These are phyloP conservation scores for Drosophila percnosoma DNA, from an alignment of 2,888 invertebrate genomes.

Conservation along the genomic window DNA sequence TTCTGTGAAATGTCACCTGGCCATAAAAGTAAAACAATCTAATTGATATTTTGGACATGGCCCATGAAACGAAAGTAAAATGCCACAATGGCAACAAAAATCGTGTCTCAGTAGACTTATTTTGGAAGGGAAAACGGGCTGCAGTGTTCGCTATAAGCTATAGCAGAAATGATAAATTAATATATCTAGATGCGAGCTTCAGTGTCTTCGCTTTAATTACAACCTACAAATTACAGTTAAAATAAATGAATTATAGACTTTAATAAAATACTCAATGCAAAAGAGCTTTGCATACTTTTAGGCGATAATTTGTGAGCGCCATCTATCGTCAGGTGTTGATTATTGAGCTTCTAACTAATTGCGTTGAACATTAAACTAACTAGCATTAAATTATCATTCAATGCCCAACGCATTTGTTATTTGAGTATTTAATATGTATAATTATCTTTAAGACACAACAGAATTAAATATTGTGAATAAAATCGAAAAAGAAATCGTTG, in stretches of 20 bases:
- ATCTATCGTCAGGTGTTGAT: constrained; percentile 12
- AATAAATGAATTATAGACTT: not conserved
- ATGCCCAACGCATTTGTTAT: not conserved
- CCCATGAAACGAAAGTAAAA: constrained; percentile 45
- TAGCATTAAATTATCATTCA: not conserved
- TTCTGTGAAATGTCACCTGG: constrained; percentile 46
- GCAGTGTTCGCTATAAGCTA: too few relatives aligned
- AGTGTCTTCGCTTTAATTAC: not conserved
- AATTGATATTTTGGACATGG: constrained; percentile 41
- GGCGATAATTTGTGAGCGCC: constrained; percentile 8
- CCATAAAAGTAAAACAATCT: constrained; percentile 35
- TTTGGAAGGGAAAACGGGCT: not conserved
- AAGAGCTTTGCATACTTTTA: constrained; percentile 30
- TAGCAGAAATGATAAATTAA: not conserved
- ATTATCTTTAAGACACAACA: not conserved
- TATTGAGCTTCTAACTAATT: not conserved
- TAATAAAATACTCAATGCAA: not conserved
- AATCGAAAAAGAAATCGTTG: constrained; percentile 9
- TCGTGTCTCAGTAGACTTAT: constrained; percentile 2
- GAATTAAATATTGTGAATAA: not conserved
- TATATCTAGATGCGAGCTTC: not conserved
- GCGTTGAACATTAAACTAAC: not conserved
- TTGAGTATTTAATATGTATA: not conserved
- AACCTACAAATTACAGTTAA: not conserved
- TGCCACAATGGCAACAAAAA: constrained; percentile 3